phyloP scores from a whole-genome alignment of 2,113 vertebrate species.

The Poeciliopsis turrubarensis region DNA sequence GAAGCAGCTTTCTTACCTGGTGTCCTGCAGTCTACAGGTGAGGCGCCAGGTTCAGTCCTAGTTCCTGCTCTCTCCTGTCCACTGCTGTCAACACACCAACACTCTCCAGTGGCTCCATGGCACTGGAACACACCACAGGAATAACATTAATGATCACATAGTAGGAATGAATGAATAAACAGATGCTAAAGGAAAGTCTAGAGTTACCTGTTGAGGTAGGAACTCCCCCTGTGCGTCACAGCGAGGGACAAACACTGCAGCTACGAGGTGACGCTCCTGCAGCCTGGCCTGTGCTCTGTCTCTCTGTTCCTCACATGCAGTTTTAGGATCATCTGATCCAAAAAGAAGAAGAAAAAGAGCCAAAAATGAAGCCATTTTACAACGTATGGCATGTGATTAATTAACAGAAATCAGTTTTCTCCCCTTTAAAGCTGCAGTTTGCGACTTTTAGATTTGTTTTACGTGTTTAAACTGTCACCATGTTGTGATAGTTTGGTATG shows the following conservation, averaged over 20 bases:
- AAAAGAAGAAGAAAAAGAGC: not conserved
- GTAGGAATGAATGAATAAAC: not conserved
- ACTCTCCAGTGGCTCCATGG: constrained; percentile 83
- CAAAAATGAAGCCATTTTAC: not conserved
- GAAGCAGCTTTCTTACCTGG: constrained; percentile 72
- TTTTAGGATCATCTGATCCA: constrained; percentile 43
- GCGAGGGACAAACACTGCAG: constrained; percentile 78
- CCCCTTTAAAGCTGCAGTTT: not conserved
- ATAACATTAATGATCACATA: not conserved
- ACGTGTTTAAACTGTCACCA: too few species aligned
- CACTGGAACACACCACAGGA: constrained; percentile 69
- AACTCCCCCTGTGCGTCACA: constrained; percentile 84
- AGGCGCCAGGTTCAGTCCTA: constrained; percentile 71
- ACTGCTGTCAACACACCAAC: constrained; percentile 84
- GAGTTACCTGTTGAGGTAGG: constrained; percentile 69
- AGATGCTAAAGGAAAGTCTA: not conserved
- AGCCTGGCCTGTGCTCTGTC: constrained; percentile 47
- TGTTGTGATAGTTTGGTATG: too few species aligned
- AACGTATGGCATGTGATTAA: not conserved
- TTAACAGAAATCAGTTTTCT: not conserved
- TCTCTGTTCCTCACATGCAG: constrained; percentile 80
- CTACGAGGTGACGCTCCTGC: constrained; percentile 25
- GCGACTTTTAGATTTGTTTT: too few species aligned
- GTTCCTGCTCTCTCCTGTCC: constrained; percentile 86
- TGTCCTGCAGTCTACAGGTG: constrained; percentile 64